Conservation (phyloP, 2,113 vertebrate species). For the Urocynchramus pylzowi region DNA sequence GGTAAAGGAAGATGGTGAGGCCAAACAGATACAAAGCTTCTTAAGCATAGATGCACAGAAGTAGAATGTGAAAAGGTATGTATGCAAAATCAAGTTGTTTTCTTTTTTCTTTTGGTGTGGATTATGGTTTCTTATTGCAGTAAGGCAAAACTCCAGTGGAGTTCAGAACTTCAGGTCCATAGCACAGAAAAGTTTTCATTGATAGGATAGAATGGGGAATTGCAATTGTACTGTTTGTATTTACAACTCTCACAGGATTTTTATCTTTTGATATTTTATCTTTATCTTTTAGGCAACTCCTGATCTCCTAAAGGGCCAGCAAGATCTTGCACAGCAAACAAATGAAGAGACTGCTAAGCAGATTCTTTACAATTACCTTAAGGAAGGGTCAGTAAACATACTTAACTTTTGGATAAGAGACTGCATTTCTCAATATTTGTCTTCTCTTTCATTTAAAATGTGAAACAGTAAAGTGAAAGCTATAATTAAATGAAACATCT, state of each 20-base stretch:
- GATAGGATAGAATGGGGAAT: neutral
- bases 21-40: neutral
- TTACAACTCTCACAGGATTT: neutral
- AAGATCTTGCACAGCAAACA: conserved; percentile 89
- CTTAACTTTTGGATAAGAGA: neutral
- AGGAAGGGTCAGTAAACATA: conserved; percentile 87
- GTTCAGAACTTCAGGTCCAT: neutral
- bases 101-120: neutral
- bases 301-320: conserved; percentile 94
- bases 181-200: neutral
- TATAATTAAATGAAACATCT: neutral
- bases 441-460: neutral
- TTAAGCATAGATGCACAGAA: neutral
- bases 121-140: neutral
- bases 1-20: neutral
- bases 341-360: conserved; percentile 97
- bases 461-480: neutral
- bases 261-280: neutral
- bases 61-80: neutral
- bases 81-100: neutral
- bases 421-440: neutral
- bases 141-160: neutral
- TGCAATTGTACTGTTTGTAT: neutral
- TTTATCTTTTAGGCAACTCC: conserved; percentile 83
- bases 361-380: conserved; percentile 95